Evolutionary conservation across 2,797 vertebrate genomes (phyloP), one percentile per base, ranked within the genome.

Genomic region (Chelon labrosus): DNA sequence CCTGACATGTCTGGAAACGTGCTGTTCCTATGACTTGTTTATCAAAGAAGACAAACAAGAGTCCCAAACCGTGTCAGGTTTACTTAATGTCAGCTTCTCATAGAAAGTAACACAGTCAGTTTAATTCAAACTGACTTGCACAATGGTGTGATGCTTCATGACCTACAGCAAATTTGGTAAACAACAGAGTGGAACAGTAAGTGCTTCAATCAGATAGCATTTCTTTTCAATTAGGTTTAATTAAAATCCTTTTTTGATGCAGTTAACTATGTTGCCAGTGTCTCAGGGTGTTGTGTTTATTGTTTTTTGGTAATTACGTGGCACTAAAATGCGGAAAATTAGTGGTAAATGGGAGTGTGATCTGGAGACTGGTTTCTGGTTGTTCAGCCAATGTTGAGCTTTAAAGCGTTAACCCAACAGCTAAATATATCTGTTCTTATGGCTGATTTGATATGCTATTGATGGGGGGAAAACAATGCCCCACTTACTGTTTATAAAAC

Each of bases 151-250:
- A 79, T 70, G 71, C 70, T 70, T 87, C 74, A 70, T 88, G 79
- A 88, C 85, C 86, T 77, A 56, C 42, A 87, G 87, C 84, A 70
- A 77, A 71, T 86, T 64, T 60, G 70, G 76, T 63, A 82, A 77
- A 88, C 80, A 27, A 27, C 25, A 27, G 25, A 27, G 25, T 83
- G 75, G 84, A 87, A 84, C 72, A 54, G 41, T 75, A 50, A 87
- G 70, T 54, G 47, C 65, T 75, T 77, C 72, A 82, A 74, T 88
- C 82, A 84, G 78, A 87, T 81, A 76, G 51, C 68, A 81, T 84
- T 85, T 78, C 16, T 86, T 86, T 81, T 80, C 67, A 84, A 68
- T 87, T 75, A 68, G 59, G 55, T 88, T 86, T 25, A 87, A 87
- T 89, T 81, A 77, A 85, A 89, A 81, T 63, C 9, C 8, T 50